phyloP scores from a whole-genome alignment of 2,113 vertebrate genomes.

The Heterochromis multidens region DNA sequence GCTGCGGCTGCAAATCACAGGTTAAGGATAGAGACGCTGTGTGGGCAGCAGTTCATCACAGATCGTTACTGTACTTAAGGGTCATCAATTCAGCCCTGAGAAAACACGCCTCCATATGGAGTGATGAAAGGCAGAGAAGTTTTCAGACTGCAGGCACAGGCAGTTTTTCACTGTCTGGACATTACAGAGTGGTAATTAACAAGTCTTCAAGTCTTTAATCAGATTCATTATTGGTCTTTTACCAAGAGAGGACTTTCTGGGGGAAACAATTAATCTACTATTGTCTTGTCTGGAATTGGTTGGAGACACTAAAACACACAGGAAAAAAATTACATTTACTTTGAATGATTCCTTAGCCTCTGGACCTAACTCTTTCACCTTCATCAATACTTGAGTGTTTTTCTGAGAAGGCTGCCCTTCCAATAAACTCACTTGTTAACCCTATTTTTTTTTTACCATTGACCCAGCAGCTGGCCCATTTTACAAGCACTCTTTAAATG shows the following conservation, averaged over 20 bases:
- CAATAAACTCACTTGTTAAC: not conserved
- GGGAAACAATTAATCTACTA: slow-evolving; percentile 55
- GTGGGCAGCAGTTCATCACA: not conserved
- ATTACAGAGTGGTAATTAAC: slow-evolving; percentile 50
- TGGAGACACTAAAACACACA: not conserved
- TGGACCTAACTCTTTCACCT: slow-evolving; percentile 1
- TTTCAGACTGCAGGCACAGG: slow-evolving; percentile 16
- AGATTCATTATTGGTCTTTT: slow-evolving; percentile 58
- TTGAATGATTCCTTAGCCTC: not conserved
- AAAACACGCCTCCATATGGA: not conserved
- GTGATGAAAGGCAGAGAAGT: slow-evolving; percentile 17
- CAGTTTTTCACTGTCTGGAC: slow-evolving; percentile 39
- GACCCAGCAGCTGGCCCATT: no score
- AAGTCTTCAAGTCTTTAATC: slow-evolving; percentile 51
- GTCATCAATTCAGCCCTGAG: slow-evolving; percentile 1
- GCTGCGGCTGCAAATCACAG: slow-evolving; percentile 16
- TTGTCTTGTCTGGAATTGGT: slow-evolving; percentile 16
- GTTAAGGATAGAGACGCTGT: slow-evolving; percentile 1
- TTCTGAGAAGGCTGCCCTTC: not conserved
- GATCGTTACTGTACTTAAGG: slow-evolving; percentile 37
- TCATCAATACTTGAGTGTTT: slow-evolving; percentile 12
- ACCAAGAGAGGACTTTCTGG: slow-evolving; percentile 35
- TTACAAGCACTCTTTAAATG: no score
- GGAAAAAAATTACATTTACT: not conserved
- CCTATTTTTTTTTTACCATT: no score